Conservation (phyloP, 2,113 vertebrate genomes). For the Oncorhynchus mykiss region DNA sequence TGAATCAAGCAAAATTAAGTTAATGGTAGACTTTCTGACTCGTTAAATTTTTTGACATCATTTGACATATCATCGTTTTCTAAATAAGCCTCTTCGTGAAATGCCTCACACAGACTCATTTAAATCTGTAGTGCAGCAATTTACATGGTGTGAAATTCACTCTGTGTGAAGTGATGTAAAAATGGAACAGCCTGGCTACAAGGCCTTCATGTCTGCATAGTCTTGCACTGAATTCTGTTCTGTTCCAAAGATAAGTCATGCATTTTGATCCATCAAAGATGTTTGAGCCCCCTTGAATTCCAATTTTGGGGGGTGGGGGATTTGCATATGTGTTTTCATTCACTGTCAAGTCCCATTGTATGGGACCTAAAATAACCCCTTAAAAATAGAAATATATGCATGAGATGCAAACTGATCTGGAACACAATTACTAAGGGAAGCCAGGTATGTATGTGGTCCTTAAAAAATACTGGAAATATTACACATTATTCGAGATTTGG, state of each 20-base stretch:
- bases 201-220: background rate
- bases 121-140: too few species aligned
- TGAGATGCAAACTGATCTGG: background rate
- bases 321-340: background rate
- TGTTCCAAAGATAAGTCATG: background rate
- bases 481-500: too few species aligned
- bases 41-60: background rate
- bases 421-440: background rate
- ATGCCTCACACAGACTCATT: background rate
- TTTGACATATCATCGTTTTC: background rate
- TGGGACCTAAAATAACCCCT: background rate
- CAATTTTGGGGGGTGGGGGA: too few species aligned
- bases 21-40: background rate
- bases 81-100: background rate
- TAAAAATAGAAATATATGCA: background rate
- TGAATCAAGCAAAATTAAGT: background rate
- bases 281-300: background rate
- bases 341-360: background rate
- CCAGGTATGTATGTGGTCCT: too few species aligned
- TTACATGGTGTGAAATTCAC: conserved; percentile 1
- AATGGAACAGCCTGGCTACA: background rate
- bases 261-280: background rate
- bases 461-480: too few species aligned
- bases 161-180: background rate
- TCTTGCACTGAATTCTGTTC: background rate